phyloP scores from a whole-genome alignment of 2,113 vertebrate genomes.

The Trochalopteron elliotii region DNA sequence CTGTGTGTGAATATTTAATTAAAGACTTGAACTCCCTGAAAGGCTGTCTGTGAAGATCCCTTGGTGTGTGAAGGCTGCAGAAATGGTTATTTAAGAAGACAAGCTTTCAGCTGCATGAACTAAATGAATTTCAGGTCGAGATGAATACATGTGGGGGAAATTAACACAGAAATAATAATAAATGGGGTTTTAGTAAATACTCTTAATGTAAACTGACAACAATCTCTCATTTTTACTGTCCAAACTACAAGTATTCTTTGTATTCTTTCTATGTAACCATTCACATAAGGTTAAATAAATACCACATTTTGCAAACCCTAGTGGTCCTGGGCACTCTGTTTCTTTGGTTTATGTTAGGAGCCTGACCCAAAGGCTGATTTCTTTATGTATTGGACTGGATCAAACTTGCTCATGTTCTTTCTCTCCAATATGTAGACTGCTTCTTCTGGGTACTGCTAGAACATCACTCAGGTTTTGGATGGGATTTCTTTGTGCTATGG shows the following conservation, averaged over 20 bases:
- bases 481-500: neutral
- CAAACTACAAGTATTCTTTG: neutral
- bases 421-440: neutral
- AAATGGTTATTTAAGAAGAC: neutral
- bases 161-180: neutral
- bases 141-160: neutral
- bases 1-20: neutral
- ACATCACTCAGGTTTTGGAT: neutral
- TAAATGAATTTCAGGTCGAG: accelerated
- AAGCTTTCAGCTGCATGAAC: neutral
- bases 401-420: neutral
- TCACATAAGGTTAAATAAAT: neutral
- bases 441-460: neutral
- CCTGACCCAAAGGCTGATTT: neutral
- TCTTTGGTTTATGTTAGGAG: neutral
- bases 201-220: accelerated
- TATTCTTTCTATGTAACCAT: neutral
- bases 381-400: neutral
- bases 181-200: neutral
- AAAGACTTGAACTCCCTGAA: neutral
- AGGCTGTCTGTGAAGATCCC: neutral
- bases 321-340: neutral
- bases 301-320: neutral
- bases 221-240: neutral
- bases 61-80: neutral